Base-by-base conservation (phyloP, 2,888 invertebrate genomes). In the Harpalus rubripes region DNA sequence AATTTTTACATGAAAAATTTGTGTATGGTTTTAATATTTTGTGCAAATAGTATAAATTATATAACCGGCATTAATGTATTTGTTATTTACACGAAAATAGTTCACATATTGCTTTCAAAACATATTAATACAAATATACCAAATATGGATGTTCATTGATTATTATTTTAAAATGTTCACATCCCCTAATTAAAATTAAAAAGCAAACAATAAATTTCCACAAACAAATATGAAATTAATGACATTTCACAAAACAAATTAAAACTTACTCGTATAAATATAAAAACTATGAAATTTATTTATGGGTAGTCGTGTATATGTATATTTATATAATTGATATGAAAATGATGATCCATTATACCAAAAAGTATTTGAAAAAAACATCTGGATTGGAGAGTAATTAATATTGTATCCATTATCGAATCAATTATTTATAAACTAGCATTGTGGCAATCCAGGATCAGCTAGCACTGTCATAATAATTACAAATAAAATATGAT, bases 401-500 rank as follows among this genome's bases (percentile, higher is more conserved):
- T 78, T 78, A 78, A 78, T 58, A 56, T 56, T 58, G 58, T 44
- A 78, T 78, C 58, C 78, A 78, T 78, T 78, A 78, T 58, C 78
- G 32, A 78, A 74, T 74, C 74, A 74, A 74, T 74, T 74, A 74
- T 74, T 74, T 74, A 74, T 52, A 74, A 52, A 74, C 44, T 74
- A 58, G 39, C 65, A 12, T 68, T 18, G 16, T 18, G 18, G 72
- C 72, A 44, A 78, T 26, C 58, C 78, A 3, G 58, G 78, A 78
- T 58, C 78, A 58, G 8, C 56, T 5, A 58, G 22, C 56, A 32
- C 15, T 80, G 61, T 80, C 80, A 80, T 61, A 63, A 63, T 80
- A 80, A 80, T 80, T 80, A 61, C 80, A 80, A 80, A 80, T 59
- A 58, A 80, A 61, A 80, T 58, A 80, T 80, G 41, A 41, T 61